phyloP scores from a whole-genome alignment of 2,888 invertebrate genomes.

The Ornithoptera priamus region DNA sequence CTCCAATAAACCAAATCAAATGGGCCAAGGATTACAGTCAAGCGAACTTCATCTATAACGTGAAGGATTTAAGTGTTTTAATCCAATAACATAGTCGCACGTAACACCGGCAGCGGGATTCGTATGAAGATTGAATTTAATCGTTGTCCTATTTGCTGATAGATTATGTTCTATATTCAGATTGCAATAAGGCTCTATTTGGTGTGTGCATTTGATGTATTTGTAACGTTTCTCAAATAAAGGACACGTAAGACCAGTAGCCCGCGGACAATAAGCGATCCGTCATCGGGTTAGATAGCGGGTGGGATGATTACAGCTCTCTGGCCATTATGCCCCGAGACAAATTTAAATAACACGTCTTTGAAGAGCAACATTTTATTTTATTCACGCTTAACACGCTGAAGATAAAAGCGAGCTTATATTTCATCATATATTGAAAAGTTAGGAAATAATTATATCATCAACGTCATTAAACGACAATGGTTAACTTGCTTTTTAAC shows the following conservation, averaged over 20 bases:
- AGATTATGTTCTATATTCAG: slow-evolving; percentile 34
- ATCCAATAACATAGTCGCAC: slow-evolving; percentile 25
- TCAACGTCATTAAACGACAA: too few relatives aligned
- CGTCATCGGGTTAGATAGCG: slow-evolving; percentile 69
- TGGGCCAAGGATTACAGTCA: background rate
- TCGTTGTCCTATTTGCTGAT: slow-evolving; percentile 13
- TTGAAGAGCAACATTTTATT: slow-evolving; percentile 27
- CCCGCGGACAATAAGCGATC: slow-evolving; percentile 74
- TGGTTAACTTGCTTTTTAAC: too few relatives aligned
- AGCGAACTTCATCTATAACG: slow-evolving; percentile 30
- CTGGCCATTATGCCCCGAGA: slow-evolving; percentile 53
- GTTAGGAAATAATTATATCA: too few relatives aligned
- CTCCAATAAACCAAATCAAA: slow-evolving; percentile 10
- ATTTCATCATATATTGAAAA: too few relatives aligned
- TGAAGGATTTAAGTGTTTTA: slow-evolving; percentile 9
- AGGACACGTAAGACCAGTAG: slow-evolving; percentile 66
- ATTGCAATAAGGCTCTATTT: slow-evolving; percentile 38
- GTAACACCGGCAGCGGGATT: slow-evolving; percentile 47
- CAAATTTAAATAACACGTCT: slow-evolving; percentile 53
- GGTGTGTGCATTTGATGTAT: slow-evolving; percentile 31
- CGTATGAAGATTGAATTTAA: slow-evolving; percentile 26
- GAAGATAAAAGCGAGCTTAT: background rate
- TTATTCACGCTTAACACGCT: background rate
- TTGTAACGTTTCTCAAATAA: slow-evolving; percentile 40
- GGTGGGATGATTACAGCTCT: slow-evolving; percentile 63